Percentiles rank a stretch among this genome's conserved stretches.
Conservation (phyloP, 2,113 vertebrate genomes). For the Arenaria interpres region DNA sequence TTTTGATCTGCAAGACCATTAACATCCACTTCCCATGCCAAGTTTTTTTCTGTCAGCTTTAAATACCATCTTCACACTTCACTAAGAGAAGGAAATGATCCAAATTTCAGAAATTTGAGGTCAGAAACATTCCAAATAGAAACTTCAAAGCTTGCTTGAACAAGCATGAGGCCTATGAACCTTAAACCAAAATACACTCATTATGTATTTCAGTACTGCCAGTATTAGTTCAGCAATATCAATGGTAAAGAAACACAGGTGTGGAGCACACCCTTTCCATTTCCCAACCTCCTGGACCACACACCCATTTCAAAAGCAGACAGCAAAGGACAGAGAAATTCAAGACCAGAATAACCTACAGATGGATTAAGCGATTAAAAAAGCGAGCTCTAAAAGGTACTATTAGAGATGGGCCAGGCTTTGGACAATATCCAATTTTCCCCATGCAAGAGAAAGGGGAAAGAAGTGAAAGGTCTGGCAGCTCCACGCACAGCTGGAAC, state of each 20-base stretch:
- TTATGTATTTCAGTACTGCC: background rate
- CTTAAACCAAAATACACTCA: accelerated
- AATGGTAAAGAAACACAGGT: background rate
- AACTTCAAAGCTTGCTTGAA: background rate
- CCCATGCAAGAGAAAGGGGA: background rate
- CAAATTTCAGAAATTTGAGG: background rate
- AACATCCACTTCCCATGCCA: background rate
- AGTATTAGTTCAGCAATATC: background rate
- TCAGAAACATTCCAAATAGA: background rate
- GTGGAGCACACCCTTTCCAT: background rate
- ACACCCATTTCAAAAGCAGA: background rate
- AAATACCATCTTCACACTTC: background rate
- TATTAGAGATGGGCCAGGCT: background rate
- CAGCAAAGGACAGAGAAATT: background rate
- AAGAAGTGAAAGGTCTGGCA: background rate
- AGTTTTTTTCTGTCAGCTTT: background rate
- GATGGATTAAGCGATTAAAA: accelerated
- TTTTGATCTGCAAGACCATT: background rate
- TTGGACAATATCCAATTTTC: background rate
- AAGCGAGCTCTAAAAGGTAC: background rate
- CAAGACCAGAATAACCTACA: background rate
- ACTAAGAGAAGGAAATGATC: background rate
- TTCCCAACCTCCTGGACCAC: background rate
- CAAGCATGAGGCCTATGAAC: background rate
- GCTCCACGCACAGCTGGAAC: background rate